Percentiles rank a stretch among this genome's conserved stretches.
phyloP scores from a whole-genome alignment of 2,113 vertebrate species.

The Globicephala melas region DNA sequence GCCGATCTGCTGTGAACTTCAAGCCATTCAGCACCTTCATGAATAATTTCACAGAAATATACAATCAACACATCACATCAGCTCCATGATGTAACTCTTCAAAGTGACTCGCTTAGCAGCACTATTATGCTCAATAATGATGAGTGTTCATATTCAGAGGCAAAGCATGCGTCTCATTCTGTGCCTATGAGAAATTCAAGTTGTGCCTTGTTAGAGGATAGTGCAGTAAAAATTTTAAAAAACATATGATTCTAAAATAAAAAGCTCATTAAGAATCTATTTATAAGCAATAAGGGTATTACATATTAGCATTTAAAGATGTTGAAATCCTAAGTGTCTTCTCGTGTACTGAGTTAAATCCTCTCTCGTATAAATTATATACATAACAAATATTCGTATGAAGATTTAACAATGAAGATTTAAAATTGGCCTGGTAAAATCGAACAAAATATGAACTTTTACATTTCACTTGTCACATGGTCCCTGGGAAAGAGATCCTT shows the following conservation, averaged over 20 bases:
- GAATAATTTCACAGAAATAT: slow-evolving; percentile 44
- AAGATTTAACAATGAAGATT: neutral
- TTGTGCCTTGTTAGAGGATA: neutral
- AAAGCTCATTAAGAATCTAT: neutral
- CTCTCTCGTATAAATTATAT: neutral
- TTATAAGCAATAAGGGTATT: neutral
- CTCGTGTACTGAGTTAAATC: neutral
- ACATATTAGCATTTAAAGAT: neutral
- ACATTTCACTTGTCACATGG: neutral
- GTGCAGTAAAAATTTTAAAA: neutral
- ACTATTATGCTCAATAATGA: neutral
- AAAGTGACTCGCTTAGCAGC: neutral
- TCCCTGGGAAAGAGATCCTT: neutral
- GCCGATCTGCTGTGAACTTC: neutral
- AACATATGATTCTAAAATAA: neutral
- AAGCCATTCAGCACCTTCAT: neutral
- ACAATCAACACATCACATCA: neutral
- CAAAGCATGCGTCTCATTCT: neutral
- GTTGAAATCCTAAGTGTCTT: neutral
- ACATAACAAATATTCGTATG: neutral
- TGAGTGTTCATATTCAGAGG: neutral
- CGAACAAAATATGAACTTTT: slow-evolving; percentile 51
- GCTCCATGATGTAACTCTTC: neutral
- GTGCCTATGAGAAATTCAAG: neutral
- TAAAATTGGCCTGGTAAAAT: neutral